Percentiles rank a stretch among this genome's conserved stretches.
These are phyloP conservation scores for Rhineura floridana DNA, from an alignment of 2,113 vertebrate species.

Conservation along the genomic window DNA sequence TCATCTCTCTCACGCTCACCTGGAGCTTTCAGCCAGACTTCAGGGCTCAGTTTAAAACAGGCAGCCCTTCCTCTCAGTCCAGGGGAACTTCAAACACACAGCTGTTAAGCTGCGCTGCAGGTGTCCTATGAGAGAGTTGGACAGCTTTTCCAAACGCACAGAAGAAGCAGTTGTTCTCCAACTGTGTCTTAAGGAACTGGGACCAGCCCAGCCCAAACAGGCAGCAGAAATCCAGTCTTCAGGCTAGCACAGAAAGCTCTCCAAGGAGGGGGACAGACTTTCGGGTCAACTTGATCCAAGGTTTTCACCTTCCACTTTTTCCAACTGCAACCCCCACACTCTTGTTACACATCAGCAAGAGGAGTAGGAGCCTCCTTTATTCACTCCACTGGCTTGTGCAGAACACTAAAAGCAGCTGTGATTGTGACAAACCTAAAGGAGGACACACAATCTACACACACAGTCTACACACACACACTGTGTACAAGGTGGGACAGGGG, in stretches of 20 bases:
- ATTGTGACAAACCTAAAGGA: too few species aligned
- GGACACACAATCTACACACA: too few species aligned
- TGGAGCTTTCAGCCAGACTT: background rate
- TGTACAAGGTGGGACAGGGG: too few species aligned
- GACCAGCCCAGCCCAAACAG: background rate
- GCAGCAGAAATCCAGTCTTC: background rate
- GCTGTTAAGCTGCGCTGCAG: background rate
- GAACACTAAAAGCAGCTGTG: too few species aligned
- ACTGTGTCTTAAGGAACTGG: background rate
- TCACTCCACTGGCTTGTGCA: background rate
- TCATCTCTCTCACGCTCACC: background rate
- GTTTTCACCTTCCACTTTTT: background rate
- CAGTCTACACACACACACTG: too few species aligned
- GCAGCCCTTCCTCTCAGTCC: background rate
- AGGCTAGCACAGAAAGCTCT: background rate
- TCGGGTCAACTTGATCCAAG: background rate
- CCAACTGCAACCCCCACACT: background rate
- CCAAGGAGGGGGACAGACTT: background rate
- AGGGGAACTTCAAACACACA: background rate
- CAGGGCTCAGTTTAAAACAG: background rate
- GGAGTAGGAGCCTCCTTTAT: background rate
- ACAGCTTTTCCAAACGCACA: too few species aligned
- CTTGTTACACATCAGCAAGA: background rate
- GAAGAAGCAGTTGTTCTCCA: too few species aligned
- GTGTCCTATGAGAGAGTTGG: background rate